Evolutionary conservation across 2,113 vertebrate species (phyloP).

Genomic region (Pseudorasbora parva): DNA sequence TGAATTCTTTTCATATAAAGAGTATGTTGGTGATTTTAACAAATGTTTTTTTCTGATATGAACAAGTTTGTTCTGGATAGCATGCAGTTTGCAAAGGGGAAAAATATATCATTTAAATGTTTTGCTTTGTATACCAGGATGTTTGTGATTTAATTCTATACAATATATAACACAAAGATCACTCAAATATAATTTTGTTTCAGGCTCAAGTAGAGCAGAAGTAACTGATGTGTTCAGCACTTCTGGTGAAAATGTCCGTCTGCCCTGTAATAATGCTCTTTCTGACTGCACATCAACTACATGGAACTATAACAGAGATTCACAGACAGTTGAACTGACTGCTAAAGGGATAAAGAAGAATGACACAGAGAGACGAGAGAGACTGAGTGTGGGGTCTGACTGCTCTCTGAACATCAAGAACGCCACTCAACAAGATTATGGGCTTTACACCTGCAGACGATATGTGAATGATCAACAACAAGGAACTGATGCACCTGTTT

Average conservation of each 20-base stretch:
- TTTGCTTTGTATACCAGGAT: background rate
- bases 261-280: slow-evolving; percentile 38
- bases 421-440: slow-evolving; percentile 12
- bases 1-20: background rate
- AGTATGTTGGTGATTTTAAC: background rate
- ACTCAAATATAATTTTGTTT: background rate
- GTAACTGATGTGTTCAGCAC: background rate
- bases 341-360: background rate
- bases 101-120: background rate
- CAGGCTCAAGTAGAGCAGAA: background rate
- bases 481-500: background rate
- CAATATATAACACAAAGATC: background rate
- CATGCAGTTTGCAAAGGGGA: background rate
- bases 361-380: background rate
- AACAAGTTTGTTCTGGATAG: background rate
- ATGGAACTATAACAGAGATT: background rate
- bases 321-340: background rate
- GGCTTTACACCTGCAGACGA: slow-evolving; percentile 29
- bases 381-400: slow-evolving; percentile 23
- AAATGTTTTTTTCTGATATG: background rate
- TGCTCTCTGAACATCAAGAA: slow-evolving; percentile 43
- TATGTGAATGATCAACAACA: background rate
- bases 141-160: background rate
- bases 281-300: slow-evolving; percentile 21
- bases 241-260: slow-evolving; percentile 6